Evolutionary conservation across 2,888 invertebrate species (phyloP).

Genomic region (Campoletis raptor): DNA sequence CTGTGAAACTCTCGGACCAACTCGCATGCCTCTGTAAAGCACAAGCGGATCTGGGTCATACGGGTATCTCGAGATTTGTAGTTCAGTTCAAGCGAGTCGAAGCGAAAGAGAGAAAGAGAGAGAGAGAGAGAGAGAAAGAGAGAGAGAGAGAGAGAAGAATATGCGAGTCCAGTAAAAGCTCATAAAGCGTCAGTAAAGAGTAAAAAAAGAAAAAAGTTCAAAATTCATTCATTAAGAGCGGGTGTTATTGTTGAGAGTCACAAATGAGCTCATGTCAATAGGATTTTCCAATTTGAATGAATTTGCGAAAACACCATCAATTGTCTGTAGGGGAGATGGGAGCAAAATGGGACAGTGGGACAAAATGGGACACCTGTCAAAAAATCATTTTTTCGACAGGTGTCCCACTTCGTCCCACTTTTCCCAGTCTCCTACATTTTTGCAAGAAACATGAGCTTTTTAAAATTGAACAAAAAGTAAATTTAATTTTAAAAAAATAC

Average conservation of each 20-base stretch:
- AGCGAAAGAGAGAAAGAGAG: conserved; percentile 16
- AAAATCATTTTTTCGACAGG: no score
- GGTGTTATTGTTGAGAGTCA: conserved; percentile 14
- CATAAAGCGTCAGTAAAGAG: conserved; percentile 18
- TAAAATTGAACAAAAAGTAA: neutral
- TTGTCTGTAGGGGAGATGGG: no score
- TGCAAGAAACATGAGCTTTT: neutral
- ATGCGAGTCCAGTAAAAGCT: neutral
- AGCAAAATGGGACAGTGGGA: no score
- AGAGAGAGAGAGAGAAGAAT: conserved; percentile 14
- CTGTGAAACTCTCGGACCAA: conserved; percentile 18
- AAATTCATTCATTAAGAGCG: conserved; percentile 12
- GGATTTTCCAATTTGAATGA: neutral
- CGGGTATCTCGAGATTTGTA: conserved; percentile 42
- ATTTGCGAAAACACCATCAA: neutral
- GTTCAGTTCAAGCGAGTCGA: conserved; percentile 10
- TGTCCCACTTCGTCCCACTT: no score
- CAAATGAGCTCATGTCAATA: conserved; percentile 10
- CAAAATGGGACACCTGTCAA: no score
- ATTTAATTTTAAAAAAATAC: no score
- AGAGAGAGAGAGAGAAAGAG: conserved; percentile 19
- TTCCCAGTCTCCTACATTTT: no score
- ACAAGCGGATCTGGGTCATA: conserved; percentile 49
- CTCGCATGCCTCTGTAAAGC: conserved; percentile 27
- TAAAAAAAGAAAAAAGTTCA: conserved; percentile 25